Base-by-base conservation (phyloP, 2,797 vertebrate species). In the Xiphophorus birchmanni region DNA sequence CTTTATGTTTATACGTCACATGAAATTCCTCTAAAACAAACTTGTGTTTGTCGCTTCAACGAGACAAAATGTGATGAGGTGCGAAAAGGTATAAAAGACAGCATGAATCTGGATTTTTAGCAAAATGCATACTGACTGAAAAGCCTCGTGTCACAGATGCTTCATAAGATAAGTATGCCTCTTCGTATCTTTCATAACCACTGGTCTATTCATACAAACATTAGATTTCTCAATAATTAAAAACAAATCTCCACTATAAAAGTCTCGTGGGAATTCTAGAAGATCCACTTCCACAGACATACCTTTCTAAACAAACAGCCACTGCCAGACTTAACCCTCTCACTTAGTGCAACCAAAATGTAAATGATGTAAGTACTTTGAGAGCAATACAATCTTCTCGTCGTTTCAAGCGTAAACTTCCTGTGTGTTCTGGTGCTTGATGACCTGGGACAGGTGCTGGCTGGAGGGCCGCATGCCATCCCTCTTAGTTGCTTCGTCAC, bases 401-500 rank as follows among this genome's bases (percentile, higher is more conserved):
- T 26, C 80, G 37, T 67, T 67, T 35, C 37, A 67, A 67, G 1
- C 35, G 11, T 21, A 78, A 84, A 84, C 85, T 92, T 93, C 91
- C 90, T 86, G 82, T 6, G 75, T 84, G 82, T 82, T 79, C 74
- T 48, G 83, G 81, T 77, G 76, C 74, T 37, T 89, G 90, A 93
- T 63, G 86, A 84, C 84, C 82, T 5, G 2, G 32, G 84, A 84
- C 94, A 93, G 92, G 89, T 94, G 89, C 80, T 73, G 93, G 93
- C 89, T 80, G 35, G 88, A 94, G 90, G 90, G 77, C 84, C 75
- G 54, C 50, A 80, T 83, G 76, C 58, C 74, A 8, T n/a, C 63
- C 71, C 79, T 42, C 75, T 82, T 48, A 80, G 74, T 77, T 88
- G 88, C 88, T 86, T 74, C 4, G 84, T 92, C 89, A 91, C 80